Percentiles rank a stretch among this genome's conserved stretches.
Conservation (phyloP, 1,140 invertebrate species). For the Brachionus calyciflorus region DNA sequence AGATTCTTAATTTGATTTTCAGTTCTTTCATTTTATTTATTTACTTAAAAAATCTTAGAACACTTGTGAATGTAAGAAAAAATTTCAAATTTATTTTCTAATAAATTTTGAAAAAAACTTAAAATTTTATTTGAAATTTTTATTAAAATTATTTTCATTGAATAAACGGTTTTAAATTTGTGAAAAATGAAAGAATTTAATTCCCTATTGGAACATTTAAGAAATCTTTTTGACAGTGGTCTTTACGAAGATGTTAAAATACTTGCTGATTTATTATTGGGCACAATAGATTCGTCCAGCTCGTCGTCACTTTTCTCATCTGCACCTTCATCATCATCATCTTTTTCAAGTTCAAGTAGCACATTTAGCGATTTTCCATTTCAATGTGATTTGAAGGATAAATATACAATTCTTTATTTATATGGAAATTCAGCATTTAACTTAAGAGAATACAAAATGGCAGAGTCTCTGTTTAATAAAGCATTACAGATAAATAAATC, state of each 20-base stretch:
- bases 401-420: not conserved
- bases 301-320: not conserved
- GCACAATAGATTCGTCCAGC: not conserved
- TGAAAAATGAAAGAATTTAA: slow-evolving; percentile 23
- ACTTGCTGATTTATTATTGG: slow-evolving; percentile 19
- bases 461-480: slow-evolving; percentile 12
- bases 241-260: slow-evolving; percentile 44
- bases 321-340: not conserved
- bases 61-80: too few species aligned
- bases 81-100: too few species aligned
- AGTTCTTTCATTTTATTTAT: too few species aligned
- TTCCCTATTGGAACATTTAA: slow-evolving; percentile 29
- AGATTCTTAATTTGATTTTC: too few species aligned
- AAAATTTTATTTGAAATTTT: not conserved
- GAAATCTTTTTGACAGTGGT: slow-evolving; percentile 7
- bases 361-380: not conserved
- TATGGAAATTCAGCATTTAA: slow-evolving; percentile 39
- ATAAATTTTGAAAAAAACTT: not conserved
- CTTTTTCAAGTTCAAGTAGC: not conserved
- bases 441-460: slow-evolving; percentile 40
- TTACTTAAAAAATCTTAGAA: too few species aligned
- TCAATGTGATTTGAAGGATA: slow-evolving; percentile 26
- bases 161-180: not conserved
- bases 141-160: not conserved
- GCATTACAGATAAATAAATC: slow-evolving; percentile 11